Percentiles rank a stretch among this genome's conserved stretches.
phyloP scores from a whole-genome alignment of 2,888 invertebrate genomes.

The Bruchidius siliquastri region DNA sequence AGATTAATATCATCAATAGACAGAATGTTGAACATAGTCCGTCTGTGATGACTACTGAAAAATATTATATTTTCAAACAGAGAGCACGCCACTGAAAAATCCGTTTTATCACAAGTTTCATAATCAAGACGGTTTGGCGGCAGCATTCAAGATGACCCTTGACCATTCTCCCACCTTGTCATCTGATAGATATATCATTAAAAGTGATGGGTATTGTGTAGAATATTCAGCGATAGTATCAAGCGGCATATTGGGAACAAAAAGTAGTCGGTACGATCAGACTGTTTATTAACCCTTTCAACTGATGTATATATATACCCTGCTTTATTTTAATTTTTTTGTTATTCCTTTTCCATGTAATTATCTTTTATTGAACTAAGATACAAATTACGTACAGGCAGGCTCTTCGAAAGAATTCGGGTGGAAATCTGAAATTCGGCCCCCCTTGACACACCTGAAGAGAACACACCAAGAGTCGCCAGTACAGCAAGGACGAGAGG shows the following conservation, averaged over 20 bases:
- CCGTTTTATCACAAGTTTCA: constrained; percentile 14
- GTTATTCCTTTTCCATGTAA: too few relatives aligned
- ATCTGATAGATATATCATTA: constrained; percentile 43
- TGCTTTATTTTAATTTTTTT: too few relatives aligned
- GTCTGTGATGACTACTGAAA: too few relatives aligned
- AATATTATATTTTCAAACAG: constrained; percentile 13
- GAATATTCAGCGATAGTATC: constrained; percentile 5
- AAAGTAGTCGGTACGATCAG: not conserved
- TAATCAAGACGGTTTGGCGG: constrained; percentile 27
- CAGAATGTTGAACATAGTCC: too few relatives aligned
- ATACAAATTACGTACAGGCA: too few relatives aligned
- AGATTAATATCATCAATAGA: too few relatives aligned
- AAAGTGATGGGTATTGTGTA: constrained; percentile 33
- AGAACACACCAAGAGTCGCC: too few relatives aligned
- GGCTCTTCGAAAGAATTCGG: too few relatives aligned
- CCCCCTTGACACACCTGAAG: too few relatives aligned
- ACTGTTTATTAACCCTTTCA: not conserved
- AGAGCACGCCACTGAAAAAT: constrained; percentile 30
- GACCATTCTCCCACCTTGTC: constrained; percentile 39
- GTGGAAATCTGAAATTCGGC: too few relatives aligned
- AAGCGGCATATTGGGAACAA: not conserved
- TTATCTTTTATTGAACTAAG: too few relatives aligned
- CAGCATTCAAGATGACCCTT: constrained; percentile 32
- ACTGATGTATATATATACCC: not conserved
- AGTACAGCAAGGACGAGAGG: too few relatives aligned